Evolutionary conservation across 2,113 vertebrate genomes (phyloP).

Genomic region (Myotis lucifugus): DNA sequence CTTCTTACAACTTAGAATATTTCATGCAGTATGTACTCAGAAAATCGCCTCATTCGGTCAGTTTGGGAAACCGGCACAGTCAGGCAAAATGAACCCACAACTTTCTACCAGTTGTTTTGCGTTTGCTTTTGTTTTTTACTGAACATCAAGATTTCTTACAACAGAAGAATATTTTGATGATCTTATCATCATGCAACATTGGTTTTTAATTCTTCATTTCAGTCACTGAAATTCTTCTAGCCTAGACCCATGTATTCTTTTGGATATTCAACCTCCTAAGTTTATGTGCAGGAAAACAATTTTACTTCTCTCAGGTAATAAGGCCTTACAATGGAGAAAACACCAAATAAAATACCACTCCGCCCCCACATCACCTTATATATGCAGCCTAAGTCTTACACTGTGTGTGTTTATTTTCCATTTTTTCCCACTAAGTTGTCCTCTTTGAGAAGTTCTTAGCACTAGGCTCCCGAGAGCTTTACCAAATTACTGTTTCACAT

Average conservation of each 20-base stretch:
- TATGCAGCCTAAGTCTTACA: background rate
- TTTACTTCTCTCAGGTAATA: background rate
- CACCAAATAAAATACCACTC: background rate
- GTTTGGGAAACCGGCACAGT: background rate
- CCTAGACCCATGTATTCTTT: background rate
- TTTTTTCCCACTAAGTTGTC: background rate
- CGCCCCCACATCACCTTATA: background rate
- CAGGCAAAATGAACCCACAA: background rate
- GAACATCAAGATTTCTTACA: background rate
- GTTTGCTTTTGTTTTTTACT: background rate
- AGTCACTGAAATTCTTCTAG: background rate
- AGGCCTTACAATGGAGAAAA: background rate
- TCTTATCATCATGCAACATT: background rate
- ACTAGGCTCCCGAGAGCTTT: background rate
- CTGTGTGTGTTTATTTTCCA: background rate
- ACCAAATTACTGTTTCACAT: background rate
- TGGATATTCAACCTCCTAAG: background rate
- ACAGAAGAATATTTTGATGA: slow-evolving; percentile 5
- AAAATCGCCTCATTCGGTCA: background rate
- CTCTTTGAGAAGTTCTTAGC: slow-evolving; percentile 27
- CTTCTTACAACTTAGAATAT: background rate
- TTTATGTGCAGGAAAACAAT: slow-evolving; percentile 12
- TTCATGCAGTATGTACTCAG: background rate
- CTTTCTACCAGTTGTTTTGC: background rate
- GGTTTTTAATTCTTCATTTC: background rate